Percentiles rank a stretch among this genome's conserved stretches.
Conservation (phyloP, 2,888 invertebrate genomes). For the Chironomus tentans region DNA sequence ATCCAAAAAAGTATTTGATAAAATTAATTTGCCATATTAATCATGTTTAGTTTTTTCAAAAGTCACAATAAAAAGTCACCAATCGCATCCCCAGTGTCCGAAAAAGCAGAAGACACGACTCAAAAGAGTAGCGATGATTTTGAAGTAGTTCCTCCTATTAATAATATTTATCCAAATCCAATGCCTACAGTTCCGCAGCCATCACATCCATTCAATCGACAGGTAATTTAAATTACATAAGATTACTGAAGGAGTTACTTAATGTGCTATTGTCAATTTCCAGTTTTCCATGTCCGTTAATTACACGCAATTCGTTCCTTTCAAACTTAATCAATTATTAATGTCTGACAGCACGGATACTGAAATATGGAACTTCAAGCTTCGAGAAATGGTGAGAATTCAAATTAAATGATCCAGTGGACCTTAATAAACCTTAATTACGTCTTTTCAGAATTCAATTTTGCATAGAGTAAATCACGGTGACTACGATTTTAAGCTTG, state of each 20-base stretch:
- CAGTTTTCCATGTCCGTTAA: background rate
- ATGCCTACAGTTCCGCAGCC: background rate
- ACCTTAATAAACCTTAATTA: background rate
- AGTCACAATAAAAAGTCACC: constrained; percentile 16
- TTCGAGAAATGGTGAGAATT: constrained; percentile 2
- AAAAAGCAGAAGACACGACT: background rate
- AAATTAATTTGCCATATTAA: background rate
- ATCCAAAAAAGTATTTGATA: background rate
- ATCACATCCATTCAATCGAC: background rate
- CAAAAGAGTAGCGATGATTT: constrained; percentile 4
- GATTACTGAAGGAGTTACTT: background rate
- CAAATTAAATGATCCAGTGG: too few relatives aligned
- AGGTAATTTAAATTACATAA: background rate
- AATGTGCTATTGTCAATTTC: background rate
- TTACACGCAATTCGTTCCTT: constrained; percentile 12
- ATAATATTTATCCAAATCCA: background rate
- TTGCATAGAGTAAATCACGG: background rate
- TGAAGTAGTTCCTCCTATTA: background rate
- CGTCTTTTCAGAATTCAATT: background rate
- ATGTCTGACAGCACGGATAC: background rate
- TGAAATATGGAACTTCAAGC: background rate
- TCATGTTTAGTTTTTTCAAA: constrained; percentile 25
- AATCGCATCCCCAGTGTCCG: background rate
- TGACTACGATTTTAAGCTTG: background rate
- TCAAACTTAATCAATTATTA: constrained; percentile 3